phyloP scores from a whole-genome alignment of 2,113 vertebrate genomes.

The Vidua macroura region DNA sequence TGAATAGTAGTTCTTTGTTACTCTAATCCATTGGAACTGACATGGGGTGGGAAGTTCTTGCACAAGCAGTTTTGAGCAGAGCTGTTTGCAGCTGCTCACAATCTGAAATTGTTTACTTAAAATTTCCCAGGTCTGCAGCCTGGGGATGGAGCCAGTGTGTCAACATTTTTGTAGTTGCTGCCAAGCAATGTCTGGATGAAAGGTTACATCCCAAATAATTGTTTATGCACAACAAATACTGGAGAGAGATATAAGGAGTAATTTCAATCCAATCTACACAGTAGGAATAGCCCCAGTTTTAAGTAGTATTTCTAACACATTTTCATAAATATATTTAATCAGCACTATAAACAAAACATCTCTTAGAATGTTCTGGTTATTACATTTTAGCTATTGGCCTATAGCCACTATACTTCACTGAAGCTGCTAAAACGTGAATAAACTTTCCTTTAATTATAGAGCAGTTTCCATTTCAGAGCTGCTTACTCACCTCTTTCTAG shows the following conservation, averaged over 20 bases:
- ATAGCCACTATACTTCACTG: not conserved
- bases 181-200: constrained; percentile 3
- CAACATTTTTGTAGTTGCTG: not conserved
- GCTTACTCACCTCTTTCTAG: not conserved
- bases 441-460: not conserved
- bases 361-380: not conserved
- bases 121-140: not conserved
- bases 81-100: not conserved
- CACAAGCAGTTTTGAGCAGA: not conserved
- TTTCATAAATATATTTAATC: not conserved
- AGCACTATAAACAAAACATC: not conserved
- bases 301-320: not conserved
- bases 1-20: not conserved
- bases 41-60: not conserved
- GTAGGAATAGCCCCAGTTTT: not conserved
- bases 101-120: constrained; percentile 14
- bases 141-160: not conserved
- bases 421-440: not conserved
- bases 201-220: constrained; percentile 16
- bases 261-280: not conserved
- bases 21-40: not conserved
- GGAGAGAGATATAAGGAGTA: not conserved
- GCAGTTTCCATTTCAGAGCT: not conserved
- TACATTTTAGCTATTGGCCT: not conserved
- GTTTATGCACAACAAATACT: not conserved